Evolutionary conservation across 2,888 invertebrate species (phyloP), one percentile per base, ranked within the genome.

Genomic region (Stramonita haemastoma): DNA sequence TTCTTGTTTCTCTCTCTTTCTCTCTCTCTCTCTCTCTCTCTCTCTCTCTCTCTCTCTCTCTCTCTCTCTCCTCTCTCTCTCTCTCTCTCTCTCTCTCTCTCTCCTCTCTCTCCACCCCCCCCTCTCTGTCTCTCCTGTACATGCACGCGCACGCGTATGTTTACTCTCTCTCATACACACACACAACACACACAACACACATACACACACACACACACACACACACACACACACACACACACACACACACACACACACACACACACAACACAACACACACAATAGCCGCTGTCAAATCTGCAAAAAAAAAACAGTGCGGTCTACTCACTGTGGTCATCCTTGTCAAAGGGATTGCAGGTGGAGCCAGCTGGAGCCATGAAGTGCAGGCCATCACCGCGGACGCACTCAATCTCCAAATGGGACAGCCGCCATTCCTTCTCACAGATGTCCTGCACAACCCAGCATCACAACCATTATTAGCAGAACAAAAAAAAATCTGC

Each of bases 391-490:
- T 95, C 95, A n/a, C 95, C 94, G 66, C 93, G 93, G 0, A 94
- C 89, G 89, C 95, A 95, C 87, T 95, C 95, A 0, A 94, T 92
- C 87, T 95, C 95, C n/a, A 95, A 88, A 19, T 93, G 92, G 1
- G 95, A 95, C 56, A 92, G 92, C n/a, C 95, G 90, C 95, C 95
- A 95, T 89, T 95, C 95, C 11, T 93, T 92, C 73, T 94, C 93
- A 88, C 95, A 95, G 46, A 94, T 92, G 89, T 94, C 94, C 95
- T 95, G 91, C 29, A 91, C 32, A 32, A 15, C 34, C 46, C 46
- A 46, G 2, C 46, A 46, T 46, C 46, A 46, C 2, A 66, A 66
- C 66, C 17, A 66, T 17, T 26, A 66, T 17, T 66, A 2, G 26
- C n/a, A n/a, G n/a, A n/a, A n/a, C n/a, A n/a, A n/a, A n/a, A n/a